Evolutionary conservation across 2,888 invertebrate genomes (phyloP), one percentile per base, ranked within the genome.

Genomic region (Nasonovia ribisnigri): DNA sequence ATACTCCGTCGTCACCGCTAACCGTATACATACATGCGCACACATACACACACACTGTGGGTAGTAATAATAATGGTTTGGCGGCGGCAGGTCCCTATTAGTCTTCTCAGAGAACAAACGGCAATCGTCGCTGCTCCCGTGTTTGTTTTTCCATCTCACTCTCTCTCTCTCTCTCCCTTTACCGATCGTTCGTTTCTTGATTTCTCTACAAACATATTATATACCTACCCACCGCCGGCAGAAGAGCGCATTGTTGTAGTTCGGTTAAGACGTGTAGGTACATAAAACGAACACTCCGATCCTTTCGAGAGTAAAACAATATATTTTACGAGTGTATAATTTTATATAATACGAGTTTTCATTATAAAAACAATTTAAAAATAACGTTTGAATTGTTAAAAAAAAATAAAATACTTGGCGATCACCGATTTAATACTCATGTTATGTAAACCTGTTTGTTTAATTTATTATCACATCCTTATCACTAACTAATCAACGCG

Each of bases 21-120:
- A 54, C 77, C 77, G 57, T n/a, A 36, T n/a, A 87, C 46, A 84
- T n/a, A n/a, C n/a, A n/a, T n/a, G n/a, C 26, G 13, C 46, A 36
- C 51, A 42, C 51, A 36, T n/a, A 57, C 92, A n/a, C 77, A 42
- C 60, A 8, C 77, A n/a, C 60, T 86, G n/a, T 29, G 20, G 24
- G 10, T 43, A 43, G 43, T 86, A 90, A 86, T 84, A 89, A 89
- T 89, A 89, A 89, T 90, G 93, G 84, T 77, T 46, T 42, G 92
- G 51, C 86, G 90, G 60, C 90, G 86, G 60, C 90, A 10, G 51
- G 86, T 93, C 60, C 84, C 84, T 92, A 92, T 89, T 93, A 87
- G 93, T 93, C 93, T 84, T 88, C 88, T 54, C 43, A 29, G 92
- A 92, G 93, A 89, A 88, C 93, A 84, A 88, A 88, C 92, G 92